Evolutionary conservation across 2,888 invertebrate genomes (phyloP).

Genomic region (Chydorus sphaericus): DNA sequence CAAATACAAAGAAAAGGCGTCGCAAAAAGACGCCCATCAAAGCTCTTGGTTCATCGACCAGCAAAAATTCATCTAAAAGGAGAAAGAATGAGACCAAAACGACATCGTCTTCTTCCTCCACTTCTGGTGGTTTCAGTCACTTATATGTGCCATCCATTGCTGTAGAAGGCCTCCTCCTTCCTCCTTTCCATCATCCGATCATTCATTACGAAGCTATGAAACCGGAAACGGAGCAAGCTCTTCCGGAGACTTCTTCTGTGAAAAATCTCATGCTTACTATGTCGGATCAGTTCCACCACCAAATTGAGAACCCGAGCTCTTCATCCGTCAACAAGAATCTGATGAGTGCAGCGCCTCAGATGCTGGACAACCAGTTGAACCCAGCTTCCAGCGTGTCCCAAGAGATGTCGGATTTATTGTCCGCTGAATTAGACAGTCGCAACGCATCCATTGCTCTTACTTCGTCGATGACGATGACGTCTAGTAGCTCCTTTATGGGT

Average conservation of each 20-base stretch:
- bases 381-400: conserved; percentile 73
- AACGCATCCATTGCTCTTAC: background rate
- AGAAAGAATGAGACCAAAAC: background rate
- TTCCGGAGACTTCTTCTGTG: no score
- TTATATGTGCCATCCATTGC: no score
- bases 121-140: background rate
- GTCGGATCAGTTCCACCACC: background rate
- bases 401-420: conserved; percentile 69
- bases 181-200: no score
- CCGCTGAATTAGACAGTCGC: conserved; percentile 58
- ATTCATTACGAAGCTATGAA: no score
- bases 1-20: conserved; percentile 14
- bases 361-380: conserved; percentile 79
- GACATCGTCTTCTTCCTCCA: background rate
- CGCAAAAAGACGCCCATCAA: conserved; percentile 32
- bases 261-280: no score
- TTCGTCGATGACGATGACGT: no score
- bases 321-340: background rate
- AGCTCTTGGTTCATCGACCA: conserved; percentile 47
- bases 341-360: conserved; percentile 72
- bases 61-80: conserved; percentile 1
- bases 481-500: background rate
- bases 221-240: no score
- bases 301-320: conserved; percentile 13
- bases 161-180: background rate